Conservation (phyloP, 2,113 vertebrate genomes). For the Sylvilagus bachmani region DNA sequence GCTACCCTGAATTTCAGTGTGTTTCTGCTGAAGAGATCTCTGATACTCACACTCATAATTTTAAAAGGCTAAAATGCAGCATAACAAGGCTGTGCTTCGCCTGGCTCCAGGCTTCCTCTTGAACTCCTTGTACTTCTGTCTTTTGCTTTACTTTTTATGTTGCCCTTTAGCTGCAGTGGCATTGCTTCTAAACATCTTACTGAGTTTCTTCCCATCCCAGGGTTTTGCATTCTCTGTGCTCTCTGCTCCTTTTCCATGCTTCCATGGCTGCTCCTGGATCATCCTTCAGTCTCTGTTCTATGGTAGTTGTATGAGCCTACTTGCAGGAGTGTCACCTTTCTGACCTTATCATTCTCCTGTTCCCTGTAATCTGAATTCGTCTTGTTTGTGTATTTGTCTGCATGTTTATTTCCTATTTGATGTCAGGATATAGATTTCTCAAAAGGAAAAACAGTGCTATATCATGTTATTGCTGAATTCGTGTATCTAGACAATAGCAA, state of each 20-base stretch:
- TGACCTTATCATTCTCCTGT: background rate
- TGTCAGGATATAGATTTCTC: background rate
- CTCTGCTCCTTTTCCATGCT: background rate
- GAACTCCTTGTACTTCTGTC: background rate
- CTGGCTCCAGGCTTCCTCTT: background rate
- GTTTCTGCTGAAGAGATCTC: background rate
- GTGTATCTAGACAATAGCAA: background rate
- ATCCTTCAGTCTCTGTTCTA: background rate
- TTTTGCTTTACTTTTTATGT: background rate
- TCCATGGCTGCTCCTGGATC: too few species aligned
- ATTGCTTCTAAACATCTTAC: background rate
- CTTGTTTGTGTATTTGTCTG: background rate
- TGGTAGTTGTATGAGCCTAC: too few species aligned
- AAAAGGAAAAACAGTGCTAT: background rate
- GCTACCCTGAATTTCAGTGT: background rate
- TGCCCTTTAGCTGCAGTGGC: background rate
- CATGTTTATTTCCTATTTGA: background rate
- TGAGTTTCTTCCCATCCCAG: background rate
- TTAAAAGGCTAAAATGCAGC: background rate
- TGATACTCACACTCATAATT: background rate
- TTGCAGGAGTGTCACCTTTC: background rate
- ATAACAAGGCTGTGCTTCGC: background rate
- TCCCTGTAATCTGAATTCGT: background rate
- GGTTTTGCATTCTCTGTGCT: background rate
- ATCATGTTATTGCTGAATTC: background rate